Conservation (phyloP, 37 sponge, comb jelly and placozoan genomes). For the Corticium candelabrum region DNA sequence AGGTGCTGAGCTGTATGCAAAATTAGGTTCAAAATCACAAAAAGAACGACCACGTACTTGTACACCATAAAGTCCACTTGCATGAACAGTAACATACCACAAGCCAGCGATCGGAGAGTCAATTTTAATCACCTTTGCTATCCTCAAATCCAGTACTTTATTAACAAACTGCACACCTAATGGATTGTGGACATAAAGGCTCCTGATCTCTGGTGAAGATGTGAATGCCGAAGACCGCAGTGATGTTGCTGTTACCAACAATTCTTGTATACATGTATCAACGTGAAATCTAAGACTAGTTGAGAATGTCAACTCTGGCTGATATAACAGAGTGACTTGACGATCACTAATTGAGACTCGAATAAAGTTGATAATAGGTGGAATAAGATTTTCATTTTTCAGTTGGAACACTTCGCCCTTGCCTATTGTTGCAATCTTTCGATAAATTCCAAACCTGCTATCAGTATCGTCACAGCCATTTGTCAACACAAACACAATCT, state of each 20-base stretch:
- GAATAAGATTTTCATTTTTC: not conserved
- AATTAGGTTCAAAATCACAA: not conserved
- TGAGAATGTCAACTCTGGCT: not conserved
- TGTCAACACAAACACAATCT: constrained; percentile 3
- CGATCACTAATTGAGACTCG: not conserved
- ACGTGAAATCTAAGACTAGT: not conserved
- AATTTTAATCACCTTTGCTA: too few species aligned
- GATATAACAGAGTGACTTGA: not conserved
- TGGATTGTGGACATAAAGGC: too few species aligned
- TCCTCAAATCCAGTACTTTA: too few species aligned
- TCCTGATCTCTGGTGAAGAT: too few species aligned
- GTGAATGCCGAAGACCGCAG: too few species aligned
- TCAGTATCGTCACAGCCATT: not conserved
- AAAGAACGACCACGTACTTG: not conserved
- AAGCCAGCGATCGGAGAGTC: too few species aligned
- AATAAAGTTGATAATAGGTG: not conserved
- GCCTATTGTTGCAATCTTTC: not conserved
- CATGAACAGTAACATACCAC: not conserved
- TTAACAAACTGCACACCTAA: too few species aligned
- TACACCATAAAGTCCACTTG: not conserved
- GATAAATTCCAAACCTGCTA: not conserved
- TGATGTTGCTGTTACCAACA: not conserved
- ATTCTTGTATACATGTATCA: not conserved
- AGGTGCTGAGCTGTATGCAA: not conserved
- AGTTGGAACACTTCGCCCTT: not conserved